Conservation (phyloP, 2,797 vertebrate species). For the Neomorphus geoffroyi region DNA sequence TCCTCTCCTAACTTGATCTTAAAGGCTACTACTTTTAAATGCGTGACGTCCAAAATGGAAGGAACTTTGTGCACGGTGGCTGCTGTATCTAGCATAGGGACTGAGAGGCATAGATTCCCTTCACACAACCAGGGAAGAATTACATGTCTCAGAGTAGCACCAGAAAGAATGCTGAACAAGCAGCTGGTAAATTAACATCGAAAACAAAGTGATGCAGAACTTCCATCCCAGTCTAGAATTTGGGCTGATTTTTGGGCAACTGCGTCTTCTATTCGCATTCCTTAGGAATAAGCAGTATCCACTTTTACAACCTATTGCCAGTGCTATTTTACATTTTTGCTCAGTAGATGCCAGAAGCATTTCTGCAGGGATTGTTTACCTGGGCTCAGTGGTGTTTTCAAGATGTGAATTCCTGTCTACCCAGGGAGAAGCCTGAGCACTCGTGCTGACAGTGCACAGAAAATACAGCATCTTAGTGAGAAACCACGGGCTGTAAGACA, state of each 20-base stretch:
- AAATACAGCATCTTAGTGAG: not conserved
- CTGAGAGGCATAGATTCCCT: not conserved
- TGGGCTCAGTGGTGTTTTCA: not conserved
- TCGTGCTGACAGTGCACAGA: not conserved
- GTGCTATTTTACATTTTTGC: not conserved
- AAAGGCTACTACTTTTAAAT: not conserved
- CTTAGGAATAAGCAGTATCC: not conserved
- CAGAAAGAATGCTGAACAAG: not conserved
- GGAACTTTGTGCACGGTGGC: not conserved
- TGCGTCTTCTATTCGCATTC: not conserved
- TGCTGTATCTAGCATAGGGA: not conserved
- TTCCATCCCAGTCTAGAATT: not conserved
- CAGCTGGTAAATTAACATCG: not conserved
- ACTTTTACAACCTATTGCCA: not conserved
- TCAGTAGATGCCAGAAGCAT: not conserved
- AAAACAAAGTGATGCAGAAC: not conserved
- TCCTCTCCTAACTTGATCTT: not conserved
- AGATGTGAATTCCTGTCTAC: not conserved
- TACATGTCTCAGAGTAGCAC: not conserved
- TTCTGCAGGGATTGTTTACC: constrained; percentile 3
- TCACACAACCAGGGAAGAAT: not conserved
- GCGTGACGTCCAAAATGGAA: not conserved
- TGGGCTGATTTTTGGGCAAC: not conserved
- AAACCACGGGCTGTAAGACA: not conserved
- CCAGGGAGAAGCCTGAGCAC: not conserved